Percentiles rank a stretch among this genome's conserved stretches.
phyloP scores from a whole-genome alignment of 2,888 invertebrate genomes.

The Chaetogeoica ovagalla region DNA sequence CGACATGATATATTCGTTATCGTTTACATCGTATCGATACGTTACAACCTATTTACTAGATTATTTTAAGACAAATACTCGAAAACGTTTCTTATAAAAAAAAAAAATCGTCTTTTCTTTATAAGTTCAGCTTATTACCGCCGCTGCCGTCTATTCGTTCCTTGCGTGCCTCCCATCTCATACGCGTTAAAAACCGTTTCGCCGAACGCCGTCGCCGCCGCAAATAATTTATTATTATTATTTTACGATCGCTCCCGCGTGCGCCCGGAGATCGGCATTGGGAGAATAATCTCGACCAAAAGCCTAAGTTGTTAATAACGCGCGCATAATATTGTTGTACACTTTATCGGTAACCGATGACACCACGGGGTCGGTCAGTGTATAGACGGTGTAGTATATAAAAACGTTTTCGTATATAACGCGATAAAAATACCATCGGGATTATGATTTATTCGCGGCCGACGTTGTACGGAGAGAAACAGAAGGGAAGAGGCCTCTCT shows the following conservation, averaged over 20 bases:
- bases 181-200: not conserved
- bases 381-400: not conserved
- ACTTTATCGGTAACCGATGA: constrained; percentile 40
- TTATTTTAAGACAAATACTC: too few species aligned
- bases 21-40: too few species aligned
- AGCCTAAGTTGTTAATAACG: too few species aligned
- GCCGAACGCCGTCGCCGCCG: not conserved
- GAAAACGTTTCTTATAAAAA: too few species aligned
- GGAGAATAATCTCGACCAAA: not conserved
- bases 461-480: not conserved
- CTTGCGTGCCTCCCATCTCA: not conserved
- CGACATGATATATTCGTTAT: too few species aligned
- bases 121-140: too few species aligned
- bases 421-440: constrained; percentile 45
- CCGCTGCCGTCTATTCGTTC: too few species aligned
- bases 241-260: constrained; percentile 30
- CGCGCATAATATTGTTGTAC: not conserved
- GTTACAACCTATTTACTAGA: too few species aligned
- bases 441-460: constrained; percentile 47
- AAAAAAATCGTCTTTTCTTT: too few species aligned
- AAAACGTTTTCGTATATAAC: constrained; percentile 1
- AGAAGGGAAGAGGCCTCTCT: not conserved
- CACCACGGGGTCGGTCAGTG: not conserved
- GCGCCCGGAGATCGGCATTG: constrained; percentile 14
- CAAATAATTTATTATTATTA: constrained; percentile 14